These are phyloP conservation scores for Malacosoma neustria DNA, from an alignment of 2,888 invertebrate genomes.

Conservation along the genomic window DNA sequence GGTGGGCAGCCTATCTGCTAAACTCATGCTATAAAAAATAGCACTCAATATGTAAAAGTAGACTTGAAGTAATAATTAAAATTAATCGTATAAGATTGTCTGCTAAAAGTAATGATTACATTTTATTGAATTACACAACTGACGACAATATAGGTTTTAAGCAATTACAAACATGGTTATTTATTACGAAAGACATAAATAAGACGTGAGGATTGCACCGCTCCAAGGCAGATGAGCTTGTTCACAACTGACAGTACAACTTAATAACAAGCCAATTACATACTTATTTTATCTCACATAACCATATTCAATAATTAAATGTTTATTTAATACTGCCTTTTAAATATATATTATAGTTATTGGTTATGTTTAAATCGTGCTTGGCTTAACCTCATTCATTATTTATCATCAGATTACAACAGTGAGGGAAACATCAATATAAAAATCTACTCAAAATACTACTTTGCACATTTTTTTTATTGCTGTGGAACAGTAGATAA, in stretches of 20 bases:
- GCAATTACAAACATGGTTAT: background rate
- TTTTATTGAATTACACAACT: background rate
- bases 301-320: background rate
- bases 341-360: background rate
- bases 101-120: background rate
- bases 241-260: slow-evolving; percentile 11
- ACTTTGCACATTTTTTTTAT: background rate
- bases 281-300: background rate
- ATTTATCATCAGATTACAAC: no score
- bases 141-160: background rate
- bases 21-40: no score
- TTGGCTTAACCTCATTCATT: background rate
- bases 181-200: slow-evolving; percentile 6
- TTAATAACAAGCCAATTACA: slow-evolving; percentile 11
- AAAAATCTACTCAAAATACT: background rate
- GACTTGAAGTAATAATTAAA: no score
- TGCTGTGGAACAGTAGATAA: no score
- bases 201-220: slow-evolving; percentile 10
- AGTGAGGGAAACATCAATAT: no score
- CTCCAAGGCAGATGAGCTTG: slow-evolving; percentile 12
- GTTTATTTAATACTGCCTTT: background rate
- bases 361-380: background rate
- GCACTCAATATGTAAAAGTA: no score
- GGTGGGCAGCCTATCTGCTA: no score
- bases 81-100: background rate